A percentile compares a stretch with the other conserved stretches of the same genome.
These are phyloP conservation scores for Brachylomia viminalis DNA, from an alignment of 2,888 invertebrate species.

Conservation along the genomic window DNA sequence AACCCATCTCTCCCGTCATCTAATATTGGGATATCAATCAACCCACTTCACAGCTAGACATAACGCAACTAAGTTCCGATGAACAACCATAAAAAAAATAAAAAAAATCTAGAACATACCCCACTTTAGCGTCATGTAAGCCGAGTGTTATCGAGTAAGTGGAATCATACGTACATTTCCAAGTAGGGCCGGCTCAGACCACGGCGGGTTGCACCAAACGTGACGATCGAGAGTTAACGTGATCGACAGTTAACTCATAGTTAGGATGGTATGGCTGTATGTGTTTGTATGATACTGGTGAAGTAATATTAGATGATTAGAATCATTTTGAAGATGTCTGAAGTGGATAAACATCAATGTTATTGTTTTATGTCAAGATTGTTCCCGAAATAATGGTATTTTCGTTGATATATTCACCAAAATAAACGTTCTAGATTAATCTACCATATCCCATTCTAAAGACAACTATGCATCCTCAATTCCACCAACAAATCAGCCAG, in stretches of 20 bases:
- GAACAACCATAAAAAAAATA: constrained; percentile 7
- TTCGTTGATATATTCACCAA: neutral
- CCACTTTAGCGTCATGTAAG: constrained; percentile 77
- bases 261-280: neutral
- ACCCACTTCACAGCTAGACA: too few species aligned
- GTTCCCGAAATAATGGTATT: neutral
- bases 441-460: neutral
- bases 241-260: constrained; percentile 51
- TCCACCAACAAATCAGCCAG: neutral
- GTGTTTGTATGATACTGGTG: neutral
- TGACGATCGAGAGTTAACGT: constrained; percentile 52
- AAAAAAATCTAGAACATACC: constrained; percentile 23
- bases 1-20: too few species aligned
- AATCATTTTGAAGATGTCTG: neutral
- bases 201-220: constrained; percentile 70
- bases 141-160: constrained; percentile 81
- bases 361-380: neutral
- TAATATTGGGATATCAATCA: too few species aligned
- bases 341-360: neutral
- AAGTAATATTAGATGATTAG: neutral
- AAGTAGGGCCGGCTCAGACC: constrained; percentile 86
- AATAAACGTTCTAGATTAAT: too few species aligned
- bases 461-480: too few species aligned
- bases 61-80: neutral
- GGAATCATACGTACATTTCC: constrained; percentile 90